Evolutionary conservation across 2,797 vertebrate genomes (phyloP), one percentile per base, ranked within the genome.

Genomic region (Syngnathus acus): DNA sequence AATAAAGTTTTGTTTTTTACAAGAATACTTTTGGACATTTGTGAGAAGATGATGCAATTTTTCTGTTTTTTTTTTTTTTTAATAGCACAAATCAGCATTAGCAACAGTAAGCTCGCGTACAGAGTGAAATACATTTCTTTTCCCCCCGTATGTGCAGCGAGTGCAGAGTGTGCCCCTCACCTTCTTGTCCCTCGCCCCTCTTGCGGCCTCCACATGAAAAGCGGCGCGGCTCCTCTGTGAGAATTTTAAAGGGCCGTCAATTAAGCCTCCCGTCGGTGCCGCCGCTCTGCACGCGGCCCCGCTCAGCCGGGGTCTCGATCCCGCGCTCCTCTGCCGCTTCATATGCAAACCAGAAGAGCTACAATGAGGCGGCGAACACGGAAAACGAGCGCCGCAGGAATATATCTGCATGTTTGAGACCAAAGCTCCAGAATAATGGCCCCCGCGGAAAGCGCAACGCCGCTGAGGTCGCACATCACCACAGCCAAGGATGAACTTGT

Each of bases 231-330:
- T 82, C 84, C 83, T 84, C 81, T 79, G 78, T 84, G 82, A 79
- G 86, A 87, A 89, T 87, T 85, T 88, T 86, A 84, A 87, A 77
- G 77, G 84, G 48, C 72, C 73, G 70, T 89, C 87, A 90, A 90
- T 91, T 89, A 90, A 78, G 64, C 61, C 14, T 73, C 62, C 74
- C 66, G 78, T 76, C 75, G 72, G 14, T 62, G 64, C 68, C 72
- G 26, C 76, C 72, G 83, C 77, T 89, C 83, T 88, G 87, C 85
- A 90, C 90, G 87, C 85, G n/a, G 48, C 68, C 72, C 40, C 48
- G 72, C 77, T 71, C 32, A 32, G 62, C 23, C 47, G 63, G 62
- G 64, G 89, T 89, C 91, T 72, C 79, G 88, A 89, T 87, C 90
- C 82, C 53, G 17, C 48, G 83, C 71, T 62, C 72, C 67, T 51